These are phyloP conservation scores for Rhagoletis pomonella DNA, from an alignment of 1,140 invertebrate species.

Conservation along the genomic window DNA sequence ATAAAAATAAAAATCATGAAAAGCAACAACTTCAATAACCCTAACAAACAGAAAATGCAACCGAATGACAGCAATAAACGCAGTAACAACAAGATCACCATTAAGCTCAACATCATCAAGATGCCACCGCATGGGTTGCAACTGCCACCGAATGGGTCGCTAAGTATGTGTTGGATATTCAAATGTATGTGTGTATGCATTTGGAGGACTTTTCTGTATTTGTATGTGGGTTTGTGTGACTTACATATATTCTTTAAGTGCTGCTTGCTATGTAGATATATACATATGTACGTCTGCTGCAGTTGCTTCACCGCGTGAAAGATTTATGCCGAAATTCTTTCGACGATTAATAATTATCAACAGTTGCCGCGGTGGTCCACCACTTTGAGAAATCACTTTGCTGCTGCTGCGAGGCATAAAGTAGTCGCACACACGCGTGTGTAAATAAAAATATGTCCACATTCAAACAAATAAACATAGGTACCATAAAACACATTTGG, in stretches of 20 bases:
- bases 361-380: slow-evolving; percentile 51
- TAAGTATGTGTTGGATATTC: slow-evolving; percentile 55
- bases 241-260: neutral
- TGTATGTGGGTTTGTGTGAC: slow-evolving; percentile 28
- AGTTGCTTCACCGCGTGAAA: slow-evolving; percentile 42
- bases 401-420: slow-evolving; percentile 46
- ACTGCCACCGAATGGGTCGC: slow-evolving; percentile 44
- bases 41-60: slow-evolving; percentile 26
- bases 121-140: slow-evolving; percentile 32
- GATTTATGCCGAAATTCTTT: slow-evolving; percentile 50
- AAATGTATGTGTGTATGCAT: slow-evolving; percentile 48
- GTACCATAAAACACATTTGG: slow-evolving; percentile 46
- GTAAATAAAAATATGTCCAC: slow-evolving; percentile 9
- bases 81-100: slow-evolving; percentile 54
- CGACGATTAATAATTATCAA: slow-evolving; percentile 55
- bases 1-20: slow-evolving; percentile 27
- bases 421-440: slow-evolving; percentile 29
- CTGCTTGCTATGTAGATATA: neutral
- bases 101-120: slow-evolving; percentile 38
- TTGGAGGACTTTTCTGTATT: slow-evolving; percentile 5
- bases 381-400: slow-evolving; percentile 54
- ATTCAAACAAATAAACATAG: slow-evolving; percentile 48
- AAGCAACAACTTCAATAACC: slow-evolving; percentile 37
- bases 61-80: slow-evolving; percentile 36
- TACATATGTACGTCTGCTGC: neutral